Evolutionary conservation across 1,140 invertebrate genomes (phyloP).

Genomic region (Bombyx mori): ASM3026992v2 NC_085121.1:8006501-8007000

Average conservation of each 20-base stretch:
- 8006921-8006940: too few species aligned
- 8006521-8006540: conserved; percentile 3
- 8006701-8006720: conserved; percentile 16
- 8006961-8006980: not conserved
- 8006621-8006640: conserved; percentile 25
- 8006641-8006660: conserved; percentile 19
- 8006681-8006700: conserved; percentile 6
- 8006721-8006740: not conserved
- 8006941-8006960: not conserved
- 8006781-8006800: too few species aligned
- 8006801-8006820: too few species aligned
- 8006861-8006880: too few species aligned
- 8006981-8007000: too few species aligned
- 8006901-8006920: too few species aligned
- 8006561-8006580: conserved; percentile 17
- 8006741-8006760: not conserved
- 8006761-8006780: too few species aligned
- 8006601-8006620: conserved; percentile 18
- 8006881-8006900: too few species aligned
- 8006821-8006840: too few species aligned
- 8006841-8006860: too few species aligned
- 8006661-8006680: conserved; percentile 30
- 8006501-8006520: not conserved
- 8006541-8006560: not conserved
- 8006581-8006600: conserved; percentile 27